Conservation (phyloP, 2,888 invertebrate genomes). For the Epinotia demarniana region DNA sequence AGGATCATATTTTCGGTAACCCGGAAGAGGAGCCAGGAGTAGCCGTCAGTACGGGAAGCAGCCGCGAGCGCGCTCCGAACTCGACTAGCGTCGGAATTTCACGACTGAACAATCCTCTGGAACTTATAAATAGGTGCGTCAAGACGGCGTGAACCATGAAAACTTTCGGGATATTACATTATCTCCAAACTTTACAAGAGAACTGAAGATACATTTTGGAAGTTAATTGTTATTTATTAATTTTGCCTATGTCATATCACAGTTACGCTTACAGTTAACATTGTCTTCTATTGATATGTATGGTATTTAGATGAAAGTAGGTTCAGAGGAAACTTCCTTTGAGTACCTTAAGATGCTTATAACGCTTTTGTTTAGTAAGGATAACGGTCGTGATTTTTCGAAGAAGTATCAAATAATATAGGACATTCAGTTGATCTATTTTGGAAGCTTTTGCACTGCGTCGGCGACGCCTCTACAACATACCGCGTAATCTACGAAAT, state of each 20-base stretch:
- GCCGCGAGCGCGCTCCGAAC: conserved; percentile 65
- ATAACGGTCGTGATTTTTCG: conserved; percentile 18
- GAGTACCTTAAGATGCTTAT: conserved; percentile 13
- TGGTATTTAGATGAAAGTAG: background rate
- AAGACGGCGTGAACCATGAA: conserved; percentile 60
- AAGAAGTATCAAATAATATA: conserved; percentile 45
- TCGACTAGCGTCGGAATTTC: conserved; percentile 78
- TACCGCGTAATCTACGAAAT: conserved; percentile 10
- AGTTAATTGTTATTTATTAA: background rate
- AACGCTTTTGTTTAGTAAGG: conserved; percentile 11
- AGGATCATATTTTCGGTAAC: conserved; percentile 59
- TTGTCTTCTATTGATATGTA: background rate
- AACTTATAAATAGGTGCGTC: conserved; percentile 83
- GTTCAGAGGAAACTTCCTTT: background rate
- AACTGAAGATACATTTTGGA: background rate
- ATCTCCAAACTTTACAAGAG: conserved; percentile 5
- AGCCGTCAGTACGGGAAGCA: conserved; percentile 55
- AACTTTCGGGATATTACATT: conserved; percentile 52
- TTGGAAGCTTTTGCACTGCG: conserved; percentile 54
- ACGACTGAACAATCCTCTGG: conserved; percentile 78
- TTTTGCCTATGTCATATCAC: background rate
- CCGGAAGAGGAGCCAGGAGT: conserved; percentile 43
- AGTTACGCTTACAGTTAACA: background rate
- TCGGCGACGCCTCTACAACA: conserved; percentile 40
- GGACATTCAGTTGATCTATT: conserved; percentile 57